phyloP scores from a whole-genome alignment of 2,113 vertebrate species.

The Oryzias javanicus region DNA sequence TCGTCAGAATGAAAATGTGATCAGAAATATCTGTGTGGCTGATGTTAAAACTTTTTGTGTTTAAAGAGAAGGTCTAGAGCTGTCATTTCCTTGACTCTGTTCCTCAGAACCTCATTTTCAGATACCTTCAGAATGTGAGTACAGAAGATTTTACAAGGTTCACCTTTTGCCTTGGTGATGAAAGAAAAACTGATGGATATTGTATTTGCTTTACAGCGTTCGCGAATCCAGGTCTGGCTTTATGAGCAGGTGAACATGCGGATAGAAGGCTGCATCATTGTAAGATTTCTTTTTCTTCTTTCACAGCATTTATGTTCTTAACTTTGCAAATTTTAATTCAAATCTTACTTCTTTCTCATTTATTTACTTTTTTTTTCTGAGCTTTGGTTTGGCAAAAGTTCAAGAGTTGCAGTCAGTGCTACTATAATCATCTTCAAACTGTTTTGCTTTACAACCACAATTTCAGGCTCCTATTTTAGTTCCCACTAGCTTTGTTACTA shows the following conservation, averaged over 20 bases:
- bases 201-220: slow-evolving; percentile 77
- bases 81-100: slow-evolving; percentile 71
- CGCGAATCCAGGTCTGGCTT: slow-evolving; percentile 96
- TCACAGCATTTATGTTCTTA: background rate
- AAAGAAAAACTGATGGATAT: background rate
- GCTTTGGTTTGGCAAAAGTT: no score
- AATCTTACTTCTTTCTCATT: no score
- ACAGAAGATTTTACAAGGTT: background rate
- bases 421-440: no score
- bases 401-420: no score
- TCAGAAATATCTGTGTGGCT: background rate
- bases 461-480: no score
- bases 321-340: background rate
- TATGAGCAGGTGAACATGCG: slow-evolving; percentile 99
- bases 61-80: background rate
- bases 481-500: no score
- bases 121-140: slow-evolving; percentile 97
- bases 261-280: slow-evolving; percentile 98
- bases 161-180: background rate
- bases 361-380: no score
- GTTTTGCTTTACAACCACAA: no score
- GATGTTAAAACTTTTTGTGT: no score
- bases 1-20: background rate
- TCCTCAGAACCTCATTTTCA: slow-evolving; percentile 94
- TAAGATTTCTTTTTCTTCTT: slow-evolving; percentile 72